These are phyloP conservation scores for Hanleya hanleyi DNA, from an alignment of 2,888 invertebrate species.

Conservation along the genomic window DNA sequence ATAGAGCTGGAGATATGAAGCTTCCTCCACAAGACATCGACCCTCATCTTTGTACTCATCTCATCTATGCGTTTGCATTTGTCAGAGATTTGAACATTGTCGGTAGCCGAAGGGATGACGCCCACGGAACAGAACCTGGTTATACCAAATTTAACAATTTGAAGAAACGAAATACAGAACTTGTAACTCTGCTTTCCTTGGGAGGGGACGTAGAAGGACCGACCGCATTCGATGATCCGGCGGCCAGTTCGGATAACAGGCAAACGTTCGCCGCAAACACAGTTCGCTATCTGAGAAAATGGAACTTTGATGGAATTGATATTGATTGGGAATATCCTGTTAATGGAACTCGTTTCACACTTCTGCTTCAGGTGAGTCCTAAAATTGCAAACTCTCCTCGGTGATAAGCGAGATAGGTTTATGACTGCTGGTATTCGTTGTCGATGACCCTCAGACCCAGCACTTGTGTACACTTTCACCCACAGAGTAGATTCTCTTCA, in stretches of 20 bases:
- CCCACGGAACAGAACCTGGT: background rate
- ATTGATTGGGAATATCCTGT: background rate
- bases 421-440: no score
- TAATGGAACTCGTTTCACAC: background rate
- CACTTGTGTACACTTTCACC: no score
- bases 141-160: background rate
- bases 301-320: background rate
- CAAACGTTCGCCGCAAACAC: background rate
- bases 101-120: background rate
- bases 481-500: no score
- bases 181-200: background rate
- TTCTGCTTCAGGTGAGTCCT: background rate
- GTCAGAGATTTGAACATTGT: background rate
- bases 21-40: background rate
- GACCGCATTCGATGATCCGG: background rate
- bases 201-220: background rate
- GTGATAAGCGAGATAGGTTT: no score
- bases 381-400: no score
- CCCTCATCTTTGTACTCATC: background rate
- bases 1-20: background rate
- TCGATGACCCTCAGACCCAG: no score
- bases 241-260: background rate
- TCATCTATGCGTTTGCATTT: background rate
- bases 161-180: background rate
- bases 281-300: background rate